Conservation (phyloP, 2,888 invertebrate species). For the Coenonympha arcania region DNA sequence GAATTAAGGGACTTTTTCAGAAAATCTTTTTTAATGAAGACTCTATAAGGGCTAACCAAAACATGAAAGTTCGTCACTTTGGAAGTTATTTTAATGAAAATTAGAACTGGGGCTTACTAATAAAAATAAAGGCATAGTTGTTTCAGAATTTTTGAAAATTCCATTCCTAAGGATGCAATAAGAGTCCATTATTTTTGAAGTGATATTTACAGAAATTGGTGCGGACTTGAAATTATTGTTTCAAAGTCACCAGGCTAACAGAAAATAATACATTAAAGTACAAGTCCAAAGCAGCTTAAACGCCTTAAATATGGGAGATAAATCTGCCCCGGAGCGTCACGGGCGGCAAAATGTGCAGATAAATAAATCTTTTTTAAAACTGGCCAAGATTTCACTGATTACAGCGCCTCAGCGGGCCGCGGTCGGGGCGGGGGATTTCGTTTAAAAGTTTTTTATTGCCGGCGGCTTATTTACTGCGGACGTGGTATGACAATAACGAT, state of each 20-base stretch:
- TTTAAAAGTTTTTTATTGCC: slow-evolving; percentile 13
- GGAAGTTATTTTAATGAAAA: too few species aligned
- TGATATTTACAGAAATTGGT: too few species aligned
- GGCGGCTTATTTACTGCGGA: slow-evolving; percentile 9
- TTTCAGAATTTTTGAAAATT: too few species aligned
- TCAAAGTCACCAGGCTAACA: neutral
- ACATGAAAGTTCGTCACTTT: too few species aligned
- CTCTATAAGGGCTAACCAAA: too few species aligned
- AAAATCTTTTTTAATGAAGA: too few species aligned
- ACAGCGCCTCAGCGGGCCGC: slow-evolving; percentile 6
- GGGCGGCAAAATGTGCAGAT: neutral
- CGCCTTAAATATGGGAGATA: neutral
- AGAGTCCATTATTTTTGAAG: too few species aligned
- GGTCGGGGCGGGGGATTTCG: slow-evolving; percentile 5
- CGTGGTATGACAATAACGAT: slow-evolving; percentile 11
- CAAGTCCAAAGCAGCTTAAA: neutral
- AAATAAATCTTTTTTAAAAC: slow-evolving; percentile 9
- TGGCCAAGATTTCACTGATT: slow-evolving; percentile 10
- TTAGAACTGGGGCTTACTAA: too few species aligned
- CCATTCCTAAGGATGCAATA: too few species aligned
- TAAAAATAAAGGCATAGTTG: too few species aligned
- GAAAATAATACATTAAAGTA: neutral
- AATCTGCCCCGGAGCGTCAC: neutral
- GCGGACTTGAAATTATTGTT: too few species aligned
- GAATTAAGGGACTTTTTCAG: too few species aligned